Conservation (phyloP, 2,888 invertebrate genomes). For the Frankliniella intonsa region DNA sequence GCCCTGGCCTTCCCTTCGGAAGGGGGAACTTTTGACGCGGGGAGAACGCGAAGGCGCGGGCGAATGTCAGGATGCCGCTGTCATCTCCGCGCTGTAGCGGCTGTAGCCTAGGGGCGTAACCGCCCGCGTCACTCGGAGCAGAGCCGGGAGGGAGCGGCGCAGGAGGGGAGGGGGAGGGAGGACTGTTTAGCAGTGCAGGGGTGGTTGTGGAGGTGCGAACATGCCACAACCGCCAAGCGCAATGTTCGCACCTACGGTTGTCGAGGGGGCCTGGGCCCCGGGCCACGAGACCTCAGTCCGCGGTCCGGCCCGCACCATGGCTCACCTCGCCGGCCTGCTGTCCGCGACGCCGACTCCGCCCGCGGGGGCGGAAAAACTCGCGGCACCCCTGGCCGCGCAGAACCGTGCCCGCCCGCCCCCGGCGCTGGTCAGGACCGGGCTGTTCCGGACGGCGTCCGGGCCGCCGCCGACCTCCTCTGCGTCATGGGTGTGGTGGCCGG, state of each 20-base stretch:
- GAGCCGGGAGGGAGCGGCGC: no score
- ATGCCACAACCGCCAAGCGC: neutral
- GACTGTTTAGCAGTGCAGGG: neutral
- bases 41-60: no score
- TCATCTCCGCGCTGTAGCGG: no score
- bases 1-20: no score
- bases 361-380: neutral
- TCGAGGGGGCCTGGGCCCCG: neutral
- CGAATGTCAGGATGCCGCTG: no score
- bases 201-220: neutral
- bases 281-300: neutral
- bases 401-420: neutral
- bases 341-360: neutral
- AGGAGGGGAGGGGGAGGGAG: no score
- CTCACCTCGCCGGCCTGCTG: conserved; percentile 1
- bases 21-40: no score
- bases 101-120: no score
- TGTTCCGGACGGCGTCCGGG: neutral
- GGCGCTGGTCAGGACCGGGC: neutral
- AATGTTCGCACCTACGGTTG: conserved; percentile 3
- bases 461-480: neutral
- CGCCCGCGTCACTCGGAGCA: no score
- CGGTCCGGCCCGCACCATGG: neutral
- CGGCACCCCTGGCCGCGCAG: neutral
- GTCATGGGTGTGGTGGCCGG: neutral